These are phyloP conservation scores for Choreutis nemorana DNA, from an alignment of 2,888 invertebrate genomes.

Conservation along the genomic window DNA sequence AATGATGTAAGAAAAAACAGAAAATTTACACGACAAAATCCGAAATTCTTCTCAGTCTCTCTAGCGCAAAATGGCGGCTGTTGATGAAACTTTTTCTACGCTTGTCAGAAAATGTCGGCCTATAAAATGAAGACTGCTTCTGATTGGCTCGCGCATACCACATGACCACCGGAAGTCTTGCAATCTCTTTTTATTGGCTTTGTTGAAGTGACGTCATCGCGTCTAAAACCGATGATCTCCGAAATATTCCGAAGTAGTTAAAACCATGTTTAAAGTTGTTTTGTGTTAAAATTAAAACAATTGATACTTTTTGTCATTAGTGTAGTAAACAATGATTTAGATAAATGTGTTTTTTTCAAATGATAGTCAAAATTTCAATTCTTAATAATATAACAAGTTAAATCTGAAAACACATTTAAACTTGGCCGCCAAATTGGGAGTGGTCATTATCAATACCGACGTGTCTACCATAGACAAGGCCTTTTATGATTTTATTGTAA, in stretches of 20 bases:
- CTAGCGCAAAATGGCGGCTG: conserved; percentile 94
- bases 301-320: not conserved
- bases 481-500: no score
- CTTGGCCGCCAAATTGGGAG: conserved; percentile 53
- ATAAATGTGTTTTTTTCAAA: no score
- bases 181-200: conserved; percentile 53
- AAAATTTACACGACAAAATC: conserved; percentile 76
- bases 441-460: conserved; percentile 58
- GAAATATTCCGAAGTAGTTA: conserved; percentile 33
- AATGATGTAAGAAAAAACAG: conserved; percentile 68
- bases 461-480: conserved; percentile 43
- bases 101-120: conserved; percentile 84
- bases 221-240: conserved; percentile 35
- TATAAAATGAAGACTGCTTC: conserved; percentile 40
- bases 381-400: conserved; percentile 1
- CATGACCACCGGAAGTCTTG: conserved; percentile 60
- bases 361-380: no score
- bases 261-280: conserved; percentile 11
- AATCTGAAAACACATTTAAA: conserved; percentile 22
- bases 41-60: conserved; percentile 79
- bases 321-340: not conserved
- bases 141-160: conserved; percentile 54
- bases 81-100: conserved; percentile 95
- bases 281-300: conserved; percentile 2
- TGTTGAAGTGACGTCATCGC: conserved; percentile 57